Evolutionary conservation across 2,888 invertebrate genomes (phyloP).

Genomic region (Caenorhabditis panamensis): DNA sequence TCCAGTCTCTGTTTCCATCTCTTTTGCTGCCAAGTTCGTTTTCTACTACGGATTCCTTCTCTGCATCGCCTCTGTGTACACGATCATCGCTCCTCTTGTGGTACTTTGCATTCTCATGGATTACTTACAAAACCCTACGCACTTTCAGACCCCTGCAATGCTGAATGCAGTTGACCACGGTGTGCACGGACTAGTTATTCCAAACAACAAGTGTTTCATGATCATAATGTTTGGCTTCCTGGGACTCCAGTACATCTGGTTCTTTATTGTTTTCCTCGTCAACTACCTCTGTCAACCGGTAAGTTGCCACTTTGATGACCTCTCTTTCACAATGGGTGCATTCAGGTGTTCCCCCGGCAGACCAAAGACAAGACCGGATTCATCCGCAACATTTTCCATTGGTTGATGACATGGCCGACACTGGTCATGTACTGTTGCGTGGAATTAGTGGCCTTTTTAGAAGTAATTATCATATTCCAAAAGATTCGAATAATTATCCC

Average conservation of each 20-base stretch:
- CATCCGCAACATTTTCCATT: conserved; percentile 76
- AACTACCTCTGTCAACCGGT: conserved; percentile 75
- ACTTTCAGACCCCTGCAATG: conserved; percentile 73
- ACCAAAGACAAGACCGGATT: conserved; percentile 75
- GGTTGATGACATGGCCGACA: conserved; percentile 75
- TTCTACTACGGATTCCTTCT: conserved; percentile 78
- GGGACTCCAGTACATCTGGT: conserved; percentile 76
- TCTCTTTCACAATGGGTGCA: conserved; percentile 20
- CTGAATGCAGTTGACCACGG: conserved; percentile 66
- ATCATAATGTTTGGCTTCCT: conserved; percentile 76
- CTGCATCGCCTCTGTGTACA: conserved; percentile 76
- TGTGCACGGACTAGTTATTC: conserved; percentile 71
- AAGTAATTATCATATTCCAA: conserved; percentile 51
- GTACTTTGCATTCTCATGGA: conserved; percentile 46
- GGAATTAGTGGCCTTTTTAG: conserved; percentile 75
- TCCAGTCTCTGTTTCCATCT: conserved; percentile 70
- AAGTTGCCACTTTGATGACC: conserved; percentile 30
- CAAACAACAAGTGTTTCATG: conserved; percentile 71
- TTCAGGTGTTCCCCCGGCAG: conserved; percentile 73
- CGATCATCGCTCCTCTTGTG: conserved; percentile 74
- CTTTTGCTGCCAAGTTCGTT: conserved; percentile 74
- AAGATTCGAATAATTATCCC: conserved; percentile 32
- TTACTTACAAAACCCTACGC: conserved; percentile 2
- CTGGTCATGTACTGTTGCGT: conserved; percentile 76
- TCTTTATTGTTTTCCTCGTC: conserved; percentile 72